These are phyloP conservation scores for Montipora efflorescens DNA, from an alignment of 64 coral and sea anemone genomes.

Conservation along the genomic window DNA sequence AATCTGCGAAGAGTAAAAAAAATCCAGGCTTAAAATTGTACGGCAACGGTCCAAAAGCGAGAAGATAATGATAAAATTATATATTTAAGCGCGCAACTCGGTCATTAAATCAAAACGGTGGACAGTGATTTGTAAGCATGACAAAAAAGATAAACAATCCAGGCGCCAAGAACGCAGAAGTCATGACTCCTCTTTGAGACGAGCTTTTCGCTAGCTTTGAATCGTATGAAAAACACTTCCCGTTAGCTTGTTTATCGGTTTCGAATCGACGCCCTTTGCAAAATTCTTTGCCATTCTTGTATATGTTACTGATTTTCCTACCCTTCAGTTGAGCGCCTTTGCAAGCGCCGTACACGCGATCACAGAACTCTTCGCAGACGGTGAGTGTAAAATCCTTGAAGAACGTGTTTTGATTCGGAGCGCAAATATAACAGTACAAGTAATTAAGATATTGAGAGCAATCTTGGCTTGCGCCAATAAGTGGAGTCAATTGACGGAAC, in stretches of 20 bases:
- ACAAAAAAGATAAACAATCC: slow-evolving; percentile 13
- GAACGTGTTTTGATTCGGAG: slow-evolving; percentile 93
- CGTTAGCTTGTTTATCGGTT: slow-evolving; percentile 15
- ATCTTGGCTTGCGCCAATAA: slow-evolving; percentile 63
- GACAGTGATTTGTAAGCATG: neutral
- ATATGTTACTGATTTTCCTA: slow-evolving; percentile 50
- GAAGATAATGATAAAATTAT: neutral
- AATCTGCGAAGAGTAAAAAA: neutral
- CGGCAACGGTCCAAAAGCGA: neutral
- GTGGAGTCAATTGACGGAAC: slow-evolving; percentile 73
- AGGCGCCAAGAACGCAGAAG: neutral
- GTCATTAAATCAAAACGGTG: neutral
- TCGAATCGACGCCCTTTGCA: slow-evolving; percentile 81
- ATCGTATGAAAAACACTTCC: slow-evolving; percentile 52
- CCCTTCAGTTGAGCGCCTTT: slow-evolving; percentile 77
- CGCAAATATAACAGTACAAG: slow-evolving; percentile 96
- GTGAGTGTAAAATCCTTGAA: slow-evolving; percentile 77
- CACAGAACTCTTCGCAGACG: slow-evolving; percentile 92
- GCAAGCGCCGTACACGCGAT: slow-evolving; percentile 79
- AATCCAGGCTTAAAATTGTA: neutral
- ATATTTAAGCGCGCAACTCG: neutral
- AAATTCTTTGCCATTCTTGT: slow-evolving; percentile 82
- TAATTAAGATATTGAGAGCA: slow-evolving; percentile 83
- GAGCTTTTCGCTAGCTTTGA: slow-evolving; percentile 39
- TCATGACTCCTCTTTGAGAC: neutral